Percentiles rank a stretch among this genome's conserved stretches.
These are phyloP conservation scores for Plemyria rubiginata DNA, from an alignment of 2,888 invertebrate genomes.

Conservation along the genomic window DNA sequence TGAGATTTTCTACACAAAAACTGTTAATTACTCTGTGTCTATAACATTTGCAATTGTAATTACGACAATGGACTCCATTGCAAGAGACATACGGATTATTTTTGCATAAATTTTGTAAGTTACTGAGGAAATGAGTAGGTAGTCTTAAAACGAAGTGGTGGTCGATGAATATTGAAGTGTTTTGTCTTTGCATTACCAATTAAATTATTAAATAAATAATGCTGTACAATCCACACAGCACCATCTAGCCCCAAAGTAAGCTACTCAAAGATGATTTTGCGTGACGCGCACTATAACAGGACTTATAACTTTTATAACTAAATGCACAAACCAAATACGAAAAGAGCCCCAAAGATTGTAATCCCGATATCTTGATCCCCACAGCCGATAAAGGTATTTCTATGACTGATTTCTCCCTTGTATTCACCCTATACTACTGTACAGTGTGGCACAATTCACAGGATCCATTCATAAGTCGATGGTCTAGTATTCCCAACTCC, in stretches of 20 bases:
- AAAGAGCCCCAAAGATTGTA: conserved; percentile 16
- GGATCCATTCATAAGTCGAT: neutral
- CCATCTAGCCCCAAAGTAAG: too few species aligned
- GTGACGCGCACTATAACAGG: too few species aligned
- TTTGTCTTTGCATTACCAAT: neutral
- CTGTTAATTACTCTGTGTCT: conserved; percentile 12
- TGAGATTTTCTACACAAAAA: neutral
- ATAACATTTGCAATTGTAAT: conserved; percentile 40
- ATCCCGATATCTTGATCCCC: conserved; percentile 57
- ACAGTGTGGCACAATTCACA: conserved; percentile 10
- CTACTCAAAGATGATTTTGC: too few species aligned
- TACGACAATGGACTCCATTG: conserved; percentile 28
- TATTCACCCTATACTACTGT: conserved; percentile 40
- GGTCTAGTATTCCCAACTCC: too few species aligned
- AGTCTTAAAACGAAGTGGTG: conserved; percentile 13
- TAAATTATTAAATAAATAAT: too few species aligned
- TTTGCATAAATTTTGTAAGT: conserved; percentile 25
- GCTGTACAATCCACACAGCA: too few species aligned
- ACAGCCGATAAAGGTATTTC: conserved; percentile 72
- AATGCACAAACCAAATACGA: neutral
- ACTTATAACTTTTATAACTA: too few species aligned
- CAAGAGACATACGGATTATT: conserved; percentile 25
- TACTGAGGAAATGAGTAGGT: neutral
- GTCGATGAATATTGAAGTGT: neutral
- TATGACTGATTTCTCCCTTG: conserved; percentile 72